A percentile compares a stretch with the other conserved stretches of the same genome.
phyloP scores from a whole-genome alignment of 2,888 invertebrate species.

The Clitarchus hookeri region DNA sequence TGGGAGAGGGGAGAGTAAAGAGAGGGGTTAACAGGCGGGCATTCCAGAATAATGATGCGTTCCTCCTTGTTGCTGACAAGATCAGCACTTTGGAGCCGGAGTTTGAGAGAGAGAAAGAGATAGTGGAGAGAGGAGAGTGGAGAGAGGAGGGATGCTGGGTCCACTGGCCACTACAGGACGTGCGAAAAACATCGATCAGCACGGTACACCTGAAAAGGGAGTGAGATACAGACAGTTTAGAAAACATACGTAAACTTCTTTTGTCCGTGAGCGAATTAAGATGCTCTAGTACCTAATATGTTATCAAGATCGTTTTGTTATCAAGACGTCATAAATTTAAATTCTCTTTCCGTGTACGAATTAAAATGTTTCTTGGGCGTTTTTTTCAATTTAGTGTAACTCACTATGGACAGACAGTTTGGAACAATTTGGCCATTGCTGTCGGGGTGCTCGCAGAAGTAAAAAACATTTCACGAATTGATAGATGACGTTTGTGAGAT shows the following conservation, averaged over 20 bases:
- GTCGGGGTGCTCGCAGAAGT: too few species aligned
- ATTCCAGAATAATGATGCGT: slow-evolving; percentile 38
- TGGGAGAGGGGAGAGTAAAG: background rate
- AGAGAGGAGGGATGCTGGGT: background rate
- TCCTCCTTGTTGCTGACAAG: slow-evolving; percentile 31
- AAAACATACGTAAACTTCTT: background rate
- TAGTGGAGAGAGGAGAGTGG: background rate
- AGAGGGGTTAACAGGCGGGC: slow-evolving; percentile 35
- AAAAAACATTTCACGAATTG: too few species aligned
- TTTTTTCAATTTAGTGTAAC: too few species aligned
- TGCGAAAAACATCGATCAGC: slow-evolving; percentile 16
- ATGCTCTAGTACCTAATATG: too few species aligned
- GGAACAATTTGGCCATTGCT: too few species aligned
- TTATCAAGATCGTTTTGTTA: too few species aligned
- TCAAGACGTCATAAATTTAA: too few species aligned
- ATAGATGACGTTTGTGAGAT: too few species aligned
- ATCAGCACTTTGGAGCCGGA: slow-evolving; percentile 31
- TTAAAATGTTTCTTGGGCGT: too few species aligned
- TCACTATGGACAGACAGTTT: too few species aligned
- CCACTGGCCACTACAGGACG: slow-evolving; percentile 16
- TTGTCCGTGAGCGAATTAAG: too few species aligned
- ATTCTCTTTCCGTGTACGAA: too few species aligned
- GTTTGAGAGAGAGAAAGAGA: background rate
- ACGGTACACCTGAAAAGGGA: background rate
- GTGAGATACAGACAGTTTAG: background rate